phyloP scores from a whole-genome alignment of 1,140 invertebrate species.

The Pemphigus obesinymphae region DNA sequence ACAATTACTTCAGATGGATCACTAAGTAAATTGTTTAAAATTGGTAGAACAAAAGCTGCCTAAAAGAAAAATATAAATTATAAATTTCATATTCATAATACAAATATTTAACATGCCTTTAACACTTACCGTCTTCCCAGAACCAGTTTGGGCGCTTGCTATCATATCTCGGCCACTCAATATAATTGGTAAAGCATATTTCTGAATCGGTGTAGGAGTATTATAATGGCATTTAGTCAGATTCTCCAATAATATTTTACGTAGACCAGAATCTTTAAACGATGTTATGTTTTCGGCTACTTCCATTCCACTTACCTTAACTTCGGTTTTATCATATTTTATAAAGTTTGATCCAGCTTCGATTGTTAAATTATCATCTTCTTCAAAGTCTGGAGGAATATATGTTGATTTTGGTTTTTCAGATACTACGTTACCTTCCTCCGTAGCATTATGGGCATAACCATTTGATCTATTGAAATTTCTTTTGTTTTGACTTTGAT shows the following conservation, averaged over 20 bases:
- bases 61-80: conserved; percentile 21
- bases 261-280: conserved; percentile 69
- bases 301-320: conserved; percentile 63
- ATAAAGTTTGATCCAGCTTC: conserved; percentile 82
- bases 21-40: conserved; percentile 62
- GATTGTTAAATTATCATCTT: conserved; percentile 60
- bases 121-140: conserved; percentile 76
- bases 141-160: conserved; percentile 96
- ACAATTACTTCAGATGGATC: not conserved
- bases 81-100: not conserved
- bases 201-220: conserved; percentile 90
- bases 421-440: not conserved
- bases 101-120: not conserved
- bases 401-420: conserved; percentile 54
- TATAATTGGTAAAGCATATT: conserved; percentile 80
- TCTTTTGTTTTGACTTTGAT: not conserved
- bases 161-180: conserved; percentile 77
- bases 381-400: conserved; percentile 70
- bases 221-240: conserved; percentile 74
- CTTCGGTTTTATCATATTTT: conserved; percentile 40
- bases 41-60: conserved; percentile 87
- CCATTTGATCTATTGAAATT: not conserved
- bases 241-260: conserved; percentile 67
- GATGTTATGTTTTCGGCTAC: conserved; percentile 58
- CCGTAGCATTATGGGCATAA: not conserved